Evolutionary conservation across 1,140 invertebrate genomes (phyloP), one percentile per base, ranked within the genome.

Genomic region (Papilio polytes): DNA sequence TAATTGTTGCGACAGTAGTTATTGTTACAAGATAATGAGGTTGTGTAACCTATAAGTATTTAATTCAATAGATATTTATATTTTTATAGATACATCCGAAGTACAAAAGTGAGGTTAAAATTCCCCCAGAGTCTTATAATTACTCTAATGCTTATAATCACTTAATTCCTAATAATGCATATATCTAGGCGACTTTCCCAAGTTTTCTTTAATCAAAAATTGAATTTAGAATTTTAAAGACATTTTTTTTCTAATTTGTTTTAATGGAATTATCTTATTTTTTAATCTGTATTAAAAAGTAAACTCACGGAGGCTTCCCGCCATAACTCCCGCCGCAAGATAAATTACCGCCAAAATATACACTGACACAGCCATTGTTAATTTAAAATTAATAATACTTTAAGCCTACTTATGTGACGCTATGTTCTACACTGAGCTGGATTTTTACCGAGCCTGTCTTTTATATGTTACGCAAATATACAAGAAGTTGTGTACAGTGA

Each of bases 311-410:
- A 81, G 41, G 12, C 20, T 63, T 22, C 80, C 80, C 59, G 36
- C 56, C 13, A 26, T 22, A 18, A 36, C 18, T 18, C 56, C 73
- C 48, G 80, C 77, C 1, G 66, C 78, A 36, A 80, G 53, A 22
- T 12, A 20, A 48, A 76, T 6, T 22, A 12, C 74, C n/a, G 80
- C 74, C 31, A 86, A 73, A n/a, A 86, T 46, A 76, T 78, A 83
- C 70, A 83, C 76, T 48, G 41, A 56, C 22, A 78, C 84, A 80
- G 82, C 80, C 85, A 86, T 86, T 82, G 22, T 70, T 7, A 70
- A 70, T 15, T 70, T 31, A 31, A 70, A 70, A 70, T 20, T 66
- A 56, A 20, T 74, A 78, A 48, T 78, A 76, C 8, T 66, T 66
- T 51, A 46, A 26, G 26, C 20, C 46, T 13, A 26, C 20, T 76